Conservation (phyloP, 2,113 vertebrate genomes). For the Oreocharis arfaki region DNA sequence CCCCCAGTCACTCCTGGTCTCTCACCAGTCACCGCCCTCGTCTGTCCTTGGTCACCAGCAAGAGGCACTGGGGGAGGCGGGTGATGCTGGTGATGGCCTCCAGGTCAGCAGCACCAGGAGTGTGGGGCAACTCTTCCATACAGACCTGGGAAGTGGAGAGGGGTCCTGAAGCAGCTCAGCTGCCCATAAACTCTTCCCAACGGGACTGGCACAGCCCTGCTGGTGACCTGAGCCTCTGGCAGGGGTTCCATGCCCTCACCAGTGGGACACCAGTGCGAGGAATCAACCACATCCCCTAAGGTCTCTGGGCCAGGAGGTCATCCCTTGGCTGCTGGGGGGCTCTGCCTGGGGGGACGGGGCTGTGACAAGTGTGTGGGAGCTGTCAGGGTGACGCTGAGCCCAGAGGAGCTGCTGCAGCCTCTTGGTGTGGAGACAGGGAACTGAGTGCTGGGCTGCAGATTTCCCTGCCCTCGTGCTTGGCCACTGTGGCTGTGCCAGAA, state of each 20-base stretch:
- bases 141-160: neutral
- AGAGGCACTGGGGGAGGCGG: neutral
- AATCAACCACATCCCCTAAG: fast-evolving
- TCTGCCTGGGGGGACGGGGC: neutral
- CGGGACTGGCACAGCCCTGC: fast-evolving
- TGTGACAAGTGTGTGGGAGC: neutral
- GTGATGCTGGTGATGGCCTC: fast-evolving
- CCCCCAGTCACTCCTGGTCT: neutral
- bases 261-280: neutral
- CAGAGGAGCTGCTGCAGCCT: neutral
- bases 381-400: neutral
- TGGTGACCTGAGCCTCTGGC: neutral
- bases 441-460: neutral
- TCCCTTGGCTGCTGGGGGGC: neutral
- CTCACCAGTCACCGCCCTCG: neutral
- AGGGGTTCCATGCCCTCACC: neutral
- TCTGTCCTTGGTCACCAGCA: neutral
- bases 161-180: neutral
- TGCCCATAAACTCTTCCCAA: neutral
- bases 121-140: fast-evolving
- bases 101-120: neutral
- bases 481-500: neutral
- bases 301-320: neutral
- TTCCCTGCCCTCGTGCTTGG: neutral
- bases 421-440: neutral